Evolutionary conservation across 1,140 invertebrate genomes (phyloP).

Genomic region (Drosophila nigrodunni): DNA sequence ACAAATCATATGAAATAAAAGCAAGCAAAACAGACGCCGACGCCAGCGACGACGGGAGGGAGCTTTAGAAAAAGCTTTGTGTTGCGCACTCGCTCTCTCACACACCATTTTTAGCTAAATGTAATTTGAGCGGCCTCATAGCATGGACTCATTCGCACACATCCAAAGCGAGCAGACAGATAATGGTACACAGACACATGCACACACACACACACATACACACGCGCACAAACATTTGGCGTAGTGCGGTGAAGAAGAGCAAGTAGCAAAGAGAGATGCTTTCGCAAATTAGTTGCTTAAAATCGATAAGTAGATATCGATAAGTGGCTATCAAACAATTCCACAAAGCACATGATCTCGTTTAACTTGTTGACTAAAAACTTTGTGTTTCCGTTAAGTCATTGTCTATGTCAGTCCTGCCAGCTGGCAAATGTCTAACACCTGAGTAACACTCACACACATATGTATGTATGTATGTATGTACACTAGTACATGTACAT

Average conservation of each 20-base stretch:
- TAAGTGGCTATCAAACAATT: conserved; percentile 1
- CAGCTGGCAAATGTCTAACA: conserved; percentile 46
- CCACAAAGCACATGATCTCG: background rate
- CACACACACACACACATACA: background rate
- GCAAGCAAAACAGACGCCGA: conserved; percentile 24
- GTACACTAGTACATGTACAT: background rate
- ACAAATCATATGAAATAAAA: conserved; percentile 23
- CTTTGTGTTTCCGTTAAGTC: conserved; percentile 17
- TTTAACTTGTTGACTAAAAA: background rate
- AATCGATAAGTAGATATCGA: conserved; percentile 33
- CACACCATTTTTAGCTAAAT: conserved; percentile 84
- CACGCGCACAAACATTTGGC: conserved; percentile 8
- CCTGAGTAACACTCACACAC: conserved; percentile 20
- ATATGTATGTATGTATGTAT: too few species aligned
- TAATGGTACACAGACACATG: background rate
- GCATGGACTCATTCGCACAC: conserved; percentile 78
- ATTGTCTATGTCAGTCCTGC: conserved; percentile 45
- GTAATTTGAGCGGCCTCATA: conserved; percentile 83
- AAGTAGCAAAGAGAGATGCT: conserved; percentile 20
- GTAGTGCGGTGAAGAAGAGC: conserved; percentile 44
- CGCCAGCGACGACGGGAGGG: conserved; percentile 5
- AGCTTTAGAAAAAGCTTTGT: conserved; percentile 63
- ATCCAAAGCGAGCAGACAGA: background rate
- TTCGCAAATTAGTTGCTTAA: conserved; percentile 27
- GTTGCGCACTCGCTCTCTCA: conserved; percentile 62